Percentiles rank a stretch among this genome's conserved stretches.
Evolutionary conservation across 2,113 vertebrate genomes (phyloP).

Genomic region (Centrocercus urophasianus): DNA sequence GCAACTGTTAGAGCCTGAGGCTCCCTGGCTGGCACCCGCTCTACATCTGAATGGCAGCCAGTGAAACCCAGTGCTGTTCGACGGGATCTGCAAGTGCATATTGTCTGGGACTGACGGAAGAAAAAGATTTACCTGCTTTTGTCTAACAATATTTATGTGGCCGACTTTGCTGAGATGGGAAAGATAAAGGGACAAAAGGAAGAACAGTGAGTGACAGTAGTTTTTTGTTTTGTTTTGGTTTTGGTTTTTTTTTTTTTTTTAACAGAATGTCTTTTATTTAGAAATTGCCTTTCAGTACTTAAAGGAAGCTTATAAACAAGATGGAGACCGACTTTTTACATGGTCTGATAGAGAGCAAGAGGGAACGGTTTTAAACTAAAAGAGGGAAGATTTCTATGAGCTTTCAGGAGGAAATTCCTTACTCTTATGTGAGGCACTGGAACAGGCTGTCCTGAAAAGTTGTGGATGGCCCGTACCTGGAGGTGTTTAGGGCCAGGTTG

Average conservation of each 20-base stretch:
- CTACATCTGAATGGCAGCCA: conserved; percentile 59
- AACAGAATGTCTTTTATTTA: neutral
- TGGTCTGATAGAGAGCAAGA: neutral
- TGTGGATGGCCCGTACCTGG: neutral
- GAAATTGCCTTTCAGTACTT: neutral
- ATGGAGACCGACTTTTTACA: neutral
- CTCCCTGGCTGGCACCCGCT: conserved; percentile 39
- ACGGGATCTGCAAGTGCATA: conserved; percentile 61
- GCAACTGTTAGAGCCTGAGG: conserved; percentile 53
- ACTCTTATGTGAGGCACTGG: neutral
- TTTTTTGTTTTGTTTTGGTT: neutral
- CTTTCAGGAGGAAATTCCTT: neutral
- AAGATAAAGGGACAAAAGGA: conserved; percentile 12
- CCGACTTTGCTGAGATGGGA: neutral
- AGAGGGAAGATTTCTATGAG: neutral
- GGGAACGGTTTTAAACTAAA: neutral
- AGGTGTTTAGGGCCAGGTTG: neutral
- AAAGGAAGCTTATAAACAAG: neutral
- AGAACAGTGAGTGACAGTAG: neutral
- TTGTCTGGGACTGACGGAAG: conserved; percentile 58
- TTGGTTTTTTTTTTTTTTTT: neutral
- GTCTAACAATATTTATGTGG: conserved; percentile 23
- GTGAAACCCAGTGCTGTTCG: conserved; percentile 43
- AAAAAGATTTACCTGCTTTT: conserved; percentile 65
- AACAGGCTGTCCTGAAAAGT: neutral